A percentile compares a stretch with the other conserved stretches of the same genome.
Evolutionary conservation across 2,888 invertebrate species (phyloP).

Genomic region (Anodontia alba): DNA sequence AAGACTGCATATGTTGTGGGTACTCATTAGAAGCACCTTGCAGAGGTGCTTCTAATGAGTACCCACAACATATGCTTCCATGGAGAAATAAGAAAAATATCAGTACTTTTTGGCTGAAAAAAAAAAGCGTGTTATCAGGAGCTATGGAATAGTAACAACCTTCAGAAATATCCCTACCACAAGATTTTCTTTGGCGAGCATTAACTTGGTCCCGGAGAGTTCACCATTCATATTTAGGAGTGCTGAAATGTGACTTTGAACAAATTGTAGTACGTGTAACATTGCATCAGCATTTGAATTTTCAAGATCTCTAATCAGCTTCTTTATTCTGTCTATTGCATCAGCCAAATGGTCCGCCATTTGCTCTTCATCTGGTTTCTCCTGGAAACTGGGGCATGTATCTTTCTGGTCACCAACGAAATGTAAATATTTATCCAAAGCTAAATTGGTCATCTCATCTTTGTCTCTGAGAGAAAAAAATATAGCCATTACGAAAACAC

Average conservation of each 20-base stretch:
- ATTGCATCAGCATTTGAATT: neutral
- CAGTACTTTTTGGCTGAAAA: too few relatives aligned
- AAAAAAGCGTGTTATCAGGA: too few relatives aligned
- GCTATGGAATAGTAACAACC: too few relatives aligned
- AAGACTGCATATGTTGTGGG: too few relatives aligned
- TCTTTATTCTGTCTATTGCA: neutral
- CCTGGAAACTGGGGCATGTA: neutral
- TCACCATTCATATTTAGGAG: neutral
- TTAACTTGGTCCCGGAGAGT: neutral
- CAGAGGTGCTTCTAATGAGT: neutral
- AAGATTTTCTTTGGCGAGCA: neutral
- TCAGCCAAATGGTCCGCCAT: neutral
- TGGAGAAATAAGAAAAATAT: neutral
- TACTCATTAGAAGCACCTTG: neutral
- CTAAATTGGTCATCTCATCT: neutral
- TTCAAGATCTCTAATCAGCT: constrained; percentile 18
- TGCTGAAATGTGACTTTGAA: neutral
- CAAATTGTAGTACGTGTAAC: neutral
- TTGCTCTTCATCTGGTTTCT: neutral
- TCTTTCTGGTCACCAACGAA: neutral
- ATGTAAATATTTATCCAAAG: neutral
- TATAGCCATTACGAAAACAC: too few relatives aligned
- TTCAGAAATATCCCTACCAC: too few relatives aligned
- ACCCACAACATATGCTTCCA: neutral
- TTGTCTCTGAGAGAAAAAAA: neutral